Conservation (phyloP, 2,113 vertebrate genomes). For the Halichoerus grypus region DNA sequence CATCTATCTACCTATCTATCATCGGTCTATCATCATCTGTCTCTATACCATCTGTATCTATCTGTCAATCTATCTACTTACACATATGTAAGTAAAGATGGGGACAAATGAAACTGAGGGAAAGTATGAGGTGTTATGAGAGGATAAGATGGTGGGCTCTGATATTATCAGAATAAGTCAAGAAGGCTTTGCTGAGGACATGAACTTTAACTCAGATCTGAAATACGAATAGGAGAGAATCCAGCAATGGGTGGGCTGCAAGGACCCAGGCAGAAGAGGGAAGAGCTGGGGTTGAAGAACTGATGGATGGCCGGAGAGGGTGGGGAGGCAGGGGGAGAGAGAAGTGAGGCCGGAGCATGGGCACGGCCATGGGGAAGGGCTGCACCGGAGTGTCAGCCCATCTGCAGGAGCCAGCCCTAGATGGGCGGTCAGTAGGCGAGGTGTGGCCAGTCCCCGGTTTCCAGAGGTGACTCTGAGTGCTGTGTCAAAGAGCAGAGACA, state of each 20-base stretch:
- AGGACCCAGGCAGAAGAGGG: neutral
- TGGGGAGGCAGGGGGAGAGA: too few species aligned
- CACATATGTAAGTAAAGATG: neutral
- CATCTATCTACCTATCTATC: neutral
- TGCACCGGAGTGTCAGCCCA: too few species aligned
- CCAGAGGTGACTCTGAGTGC: neutral
- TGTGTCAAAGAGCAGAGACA: neutral
- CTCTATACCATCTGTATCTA: neutral
- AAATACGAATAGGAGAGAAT: neutral
- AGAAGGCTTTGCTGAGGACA: neutral
- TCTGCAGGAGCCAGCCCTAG: fast-evolving
- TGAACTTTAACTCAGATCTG: neutral
- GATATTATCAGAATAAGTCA: neutral
- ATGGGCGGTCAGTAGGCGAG: fast-evolving
- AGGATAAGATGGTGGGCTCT: too few species aligned
- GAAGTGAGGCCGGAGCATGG: neutral
- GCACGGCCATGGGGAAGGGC: fast-evolving
- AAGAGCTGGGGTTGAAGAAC: neutral
- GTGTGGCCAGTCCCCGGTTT: neutral
- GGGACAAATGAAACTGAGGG: neutral
- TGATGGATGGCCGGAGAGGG: fast-evolving
- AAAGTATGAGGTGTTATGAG: fast-evolving
- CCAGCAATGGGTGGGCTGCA: neutral
- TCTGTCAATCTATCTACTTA: neutral
- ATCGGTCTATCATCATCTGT: too few species aligned